Evolutionary conservation across 2,888 invertebrate species (phyloP), one percentile per base, ranked within the genome.

Genomic region (Proisotoma minuta): DNA sequence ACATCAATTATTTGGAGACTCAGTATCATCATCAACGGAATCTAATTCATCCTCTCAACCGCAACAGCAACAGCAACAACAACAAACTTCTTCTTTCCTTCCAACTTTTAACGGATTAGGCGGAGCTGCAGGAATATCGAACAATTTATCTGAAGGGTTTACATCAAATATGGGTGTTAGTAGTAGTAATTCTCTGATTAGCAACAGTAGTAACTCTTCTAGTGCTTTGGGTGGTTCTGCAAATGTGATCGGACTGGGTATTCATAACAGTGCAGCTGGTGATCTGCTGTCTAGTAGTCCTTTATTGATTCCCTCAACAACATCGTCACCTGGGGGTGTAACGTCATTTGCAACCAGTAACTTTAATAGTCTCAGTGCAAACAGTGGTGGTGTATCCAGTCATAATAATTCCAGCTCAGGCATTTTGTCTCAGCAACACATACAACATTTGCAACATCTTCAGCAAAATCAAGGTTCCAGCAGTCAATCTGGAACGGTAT

Each of bases 381-480:
- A 53, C 53, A 62, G 57, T 65, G 57, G 54, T 50, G 62, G 64
- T 60, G 65, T 65, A 39, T 68, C 70, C 65, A 70, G 70, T 70
- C 70, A 70, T 63, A 68, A 57, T 68, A 70, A 68, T 70, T 70
- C 70, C 70, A 70, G 62, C 52, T 57, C 64, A 26, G 60, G 50
- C 56, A 60, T 65, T 52, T 63, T 68, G 52, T 66, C 67, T 60
- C 70, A 70, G 59, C 68, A 69, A 63, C 69, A 64, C 43, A 62
- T 62, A 40, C 61, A 62, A 50, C 69, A 70, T 50, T 62, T 64
- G 59, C 70, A 67, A 59, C 67, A 66, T 57, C 29, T 39, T n/a
- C 67, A 67, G 59, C 67, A 65, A 58, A 65, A 63, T 52, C 68
- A 70, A 50, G 66, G 66, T 50, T 54, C 67, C 53, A 51, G 62